phyloP scores from a whole-genome alignment of 53 echinoderm and acorn worm genomes.

The Mesocentrotus franciscanus region DNA sequence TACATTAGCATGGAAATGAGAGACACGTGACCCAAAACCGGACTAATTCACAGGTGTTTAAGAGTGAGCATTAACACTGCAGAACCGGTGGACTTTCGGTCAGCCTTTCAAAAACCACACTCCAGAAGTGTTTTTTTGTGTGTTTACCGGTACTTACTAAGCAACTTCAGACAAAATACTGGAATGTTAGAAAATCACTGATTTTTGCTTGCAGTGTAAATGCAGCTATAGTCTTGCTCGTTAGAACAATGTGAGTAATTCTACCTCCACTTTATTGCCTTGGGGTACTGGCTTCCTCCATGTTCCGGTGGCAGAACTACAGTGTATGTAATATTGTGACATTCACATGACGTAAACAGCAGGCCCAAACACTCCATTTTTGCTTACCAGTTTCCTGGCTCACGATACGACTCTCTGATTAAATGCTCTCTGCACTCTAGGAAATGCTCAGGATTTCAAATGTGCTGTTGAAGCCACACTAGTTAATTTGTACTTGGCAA shows the following conservation, averaged over 20 bases:
- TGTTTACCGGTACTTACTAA: too few relatives aligned
- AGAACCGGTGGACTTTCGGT: neutral
- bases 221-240: neutral
- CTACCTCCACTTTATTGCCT: constrained; percentile 11
- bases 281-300: constrained; percentile 53
- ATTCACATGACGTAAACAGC: constrained; percentile 34
- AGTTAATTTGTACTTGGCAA: constrained; percentile 36
- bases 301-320: constrained; percentile 36
- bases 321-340: constrained; percentile 2
- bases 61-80: neutral
- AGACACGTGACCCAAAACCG: too few relatives aligned
- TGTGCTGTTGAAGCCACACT: neutral
- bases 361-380: constrained; percentile 22
- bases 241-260: constrained; percentile 50
- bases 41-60: too few relatives aligned
- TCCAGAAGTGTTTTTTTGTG: too few relatives aligned
- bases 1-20: too few relatives aligned
- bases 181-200: neutral
- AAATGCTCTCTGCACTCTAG: neutral
- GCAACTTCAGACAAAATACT: too few relatives aligned
- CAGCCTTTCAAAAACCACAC: too few relatives aligned
- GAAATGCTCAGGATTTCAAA: constrained; percentile 7
- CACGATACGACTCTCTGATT: constrained; percentile 2
- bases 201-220: neutral
- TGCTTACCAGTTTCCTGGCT: constrained; percentile 53